Evolutionary conservation across 2,888 invertebrate species (phyloP).

Genomic region (Phyllotreta cruciferae): DNA sequence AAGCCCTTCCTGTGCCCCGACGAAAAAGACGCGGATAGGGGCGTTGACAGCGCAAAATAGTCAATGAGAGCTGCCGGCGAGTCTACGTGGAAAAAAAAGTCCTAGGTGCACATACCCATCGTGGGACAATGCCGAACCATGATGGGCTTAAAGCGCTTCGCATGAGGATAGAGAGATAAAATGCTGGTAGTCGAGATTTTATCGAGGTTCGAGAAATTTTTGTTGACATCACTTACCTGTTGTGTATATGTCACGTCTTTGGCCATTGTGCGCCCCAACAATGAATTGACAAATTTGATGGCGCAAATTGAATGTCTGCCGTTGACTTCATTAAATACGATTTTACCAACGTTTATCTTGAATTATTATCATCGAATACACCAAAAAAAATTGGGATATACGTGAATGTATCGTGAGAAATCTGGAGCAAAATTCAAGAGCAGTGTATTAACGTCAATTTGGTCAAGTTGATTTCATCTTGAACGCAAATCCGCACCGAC

Average conservation of each 20-base stretch:
- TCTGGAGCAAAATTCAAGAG: too few species aligned
- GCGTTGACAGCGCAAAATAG: conserved; percentile 39
- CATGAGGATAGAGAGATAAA: conserved; percentile 14
- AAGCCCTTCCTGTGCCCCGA: conserved; percentile 32
- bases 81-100: conserved; percentile 32
- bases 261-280: conserved; percentile 5
- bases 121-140: conserved; percentile 26
- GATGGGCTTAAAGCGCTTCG: conserved; percentile 5
- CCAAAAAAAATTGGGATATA: background rate
- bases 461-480: conserved; percentile 25
- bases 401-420: too few species aligned
- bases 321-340: background rate
- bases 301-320: background rate
- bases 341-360: background rate
- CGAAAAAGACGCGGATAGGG: conserved; percentile 39
- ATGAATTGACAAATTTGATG: conserved; percentile 2
- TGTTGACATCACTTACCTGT: conserved; percentile 42
- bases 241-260: conserved; percentile 30
- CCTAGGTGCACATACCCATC: conserved; percentile 18
- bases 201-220: conserved; percentile 37
- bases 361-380: background rate
- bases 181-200: conserved; percentile 52
- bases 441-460: background rate
- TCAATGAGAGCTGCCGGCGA: conserved; percentile 37
- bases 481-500: conserved; percentile 28